phyloP scores from a whole-genome alignment of 2,888 invertebrate species.

The Phyllotreta striolata region DNA sequence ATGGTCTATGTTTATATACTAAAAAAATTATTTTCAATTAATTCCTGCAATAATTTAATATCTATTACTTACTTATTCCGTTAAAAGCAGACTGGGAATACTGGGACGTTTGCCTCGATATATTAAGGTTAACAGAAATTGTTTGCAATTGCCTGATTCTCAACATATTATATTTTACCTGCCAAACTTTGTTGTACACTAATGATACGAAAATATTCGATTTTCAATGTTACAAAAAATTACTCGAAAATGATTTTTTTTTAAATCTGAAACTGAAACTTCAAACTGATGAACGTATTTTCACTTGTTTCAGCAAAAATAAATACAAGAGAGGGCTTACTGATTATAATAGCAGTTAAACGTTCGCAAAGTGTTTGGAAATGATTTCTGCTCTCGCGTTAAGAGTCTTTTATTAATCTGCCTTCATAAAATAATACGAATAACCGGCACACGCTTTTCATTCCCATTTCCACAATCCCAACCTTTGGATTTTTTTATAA shows the following conservation, averaged over 20 bases:
- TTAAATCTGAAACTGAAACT: background rate
- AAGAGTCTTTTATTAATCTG: conserved; percentile 7
- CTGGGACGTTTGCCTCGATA: background rate
- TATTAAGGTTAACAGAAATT: conserved; percentile 5
- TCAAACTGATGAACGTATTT: too few species aligned
- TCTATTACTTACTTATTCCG: conserved; percentile 20
- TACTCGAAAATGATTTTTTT: conserved; percentile 7
- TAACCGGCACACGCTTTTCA: conserved; percentile 20
- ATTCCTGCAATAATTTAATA: background rate
- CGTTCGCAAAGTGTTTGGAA: background rate
- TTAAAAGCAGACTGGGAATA: conserved; percentile 7
- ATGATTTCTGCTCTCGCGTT: background rate
- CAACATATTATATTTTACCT: conserved; percentile 1
- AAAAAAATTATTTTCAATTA: background rate
- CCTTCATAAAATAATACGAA: conserved; percentile 18
- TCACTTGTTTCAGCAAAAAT: background rate
- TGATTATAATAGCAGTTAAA: background rate
- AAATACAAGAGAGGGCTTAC: background rate
- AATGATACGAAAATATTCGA: background rate
- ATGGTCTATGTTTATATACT: conserved; percentile 12
- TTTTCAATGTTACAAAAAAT: background rate
- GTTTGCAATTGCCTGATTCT: conserved; percentile 15
- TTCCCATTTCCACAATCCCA: conserved; percentile 9
- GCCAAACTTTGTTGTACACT: background rate
- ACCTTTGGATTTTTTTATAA: background rate